These are phyloP conservation scores for Dicerorhinus sumatrensis DNA, from an alignment of 2,113 vertebrate genomes.

Conservation along the genomic window DNA sequence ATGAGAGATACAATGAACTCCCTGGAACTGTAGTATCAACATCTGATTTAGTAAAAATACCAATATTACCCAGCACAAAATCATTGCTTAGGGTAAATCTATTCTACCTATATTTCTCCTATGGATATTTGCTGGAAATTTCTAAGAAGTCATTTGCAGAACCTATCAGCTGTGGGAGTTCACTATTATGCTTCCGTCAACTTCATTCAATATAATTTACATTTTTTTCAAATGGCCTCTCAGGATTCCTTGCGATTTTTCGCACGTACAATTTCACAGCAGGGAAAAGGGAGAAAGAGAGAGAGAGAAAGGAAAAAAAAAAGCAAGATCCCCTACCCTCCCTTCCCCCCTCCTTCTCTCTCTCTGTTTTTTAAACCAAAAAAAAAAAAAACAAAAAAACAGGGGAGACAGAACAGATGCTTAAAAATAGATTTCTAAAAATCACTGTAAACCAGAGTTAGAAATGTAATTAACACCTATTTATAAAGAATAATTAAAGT, in stretches of 20 bases:
- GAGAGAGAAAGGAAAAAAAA: background rate
- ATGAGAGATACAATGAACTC: constrained; percentile 79
- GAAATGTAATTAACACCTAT: constrained; percentile 94
- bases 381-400: constrained; percentile 81
- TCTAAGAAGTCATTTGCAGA: constrained; percentile 87
- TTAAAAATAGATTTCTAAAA: constrained; percentile 90
- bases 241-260: constrained; percentile 88
- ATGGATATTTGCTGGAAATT: constrained; percentile 88
- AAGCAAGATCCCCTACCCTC: constrained; percentile 77
- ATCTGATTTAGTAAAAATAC: constrained; percentile 84
- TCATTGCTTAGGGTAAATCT: constrained; percentile 86
- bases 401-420: constrained; percentile 88
- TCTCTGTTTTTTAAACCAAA: constrained; percentile 51
- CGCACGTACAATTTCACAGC: constrained; percentile 87
- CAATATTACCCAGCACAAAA: constrained; percentile 85
- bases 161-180: constrained; percentile 87
- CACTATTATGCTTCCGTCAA: constrained; percentile 88
- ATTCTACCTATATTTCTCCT: constrained; percentile 85
- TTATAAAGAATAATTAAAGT: constrained; percentile 94
- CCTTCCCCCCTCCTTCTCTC: constrained; percentile 49
- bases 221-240: constrained; percentile 86
- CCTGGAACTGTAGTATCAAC: constrained; percentile 80
- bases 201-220: constrained; percentile 90
- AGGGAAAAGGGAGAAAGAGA: constrained; percentile 75
- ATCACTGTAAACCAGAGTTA: constrained; percentile 89